Conservation (phyloP, 1,140 invertebrate genomes). For the Hyles vespertilio region DNA sequence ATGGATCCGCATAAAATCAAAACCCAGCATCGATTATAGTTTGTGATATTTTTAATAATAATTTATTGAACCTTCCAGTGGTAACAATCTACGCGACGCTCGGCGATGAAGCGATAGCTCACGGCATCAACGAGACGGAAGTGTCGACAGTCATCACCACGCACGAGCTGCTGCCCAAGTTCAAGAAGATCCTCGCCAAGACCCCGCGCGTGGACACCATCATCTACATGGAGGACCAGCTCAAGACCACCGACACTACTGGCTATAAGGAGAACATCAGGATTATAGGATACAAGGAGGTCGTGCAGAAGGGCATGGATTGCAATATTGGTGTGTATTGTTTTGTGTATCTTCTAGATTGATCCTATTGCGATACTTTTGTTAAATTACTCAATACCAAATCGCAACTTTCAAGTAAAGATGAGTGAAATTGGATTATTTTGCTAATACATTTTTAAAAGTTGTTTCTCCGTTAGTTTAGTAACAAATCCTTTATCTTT, state of each 20-base stretch:
- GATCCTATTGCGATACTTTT: no score
- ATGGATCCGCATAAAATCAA: no score
- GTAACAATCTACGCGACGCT: conserved; percentile 98
- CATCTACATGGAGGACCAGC: conserved; percentile 93
- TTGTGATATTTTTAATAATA: no score
- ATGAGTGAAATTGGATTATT: no score
- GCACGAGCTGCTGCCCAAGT: conserved; percentile 92
- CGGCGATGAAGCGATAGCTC: conserved; percentile 96
- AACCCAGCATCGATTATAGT: no score
- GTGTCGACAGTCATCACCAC: conserved; percentile 93
- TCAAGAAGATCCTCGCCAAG: conserved; percentile 84
- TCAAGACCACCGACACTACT: conserved; percentile 80
- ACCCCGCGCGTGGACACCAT: conserved; percentile 85
- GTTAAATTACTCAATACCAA: no score
- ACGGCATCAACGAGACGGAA: conserved; percentile 97
- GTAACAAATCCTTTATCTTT: no score
- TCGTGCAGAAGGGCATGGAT: conserved; percentile 61
- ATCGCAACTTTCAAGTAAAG: no score
- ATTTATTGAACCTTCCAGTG: conserved; percentile 72
- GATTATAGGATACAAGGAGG: conserved; percentile 80
- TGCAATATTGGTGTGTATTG: conserved; percentile 58
- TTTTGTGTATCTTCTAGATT: neutral
- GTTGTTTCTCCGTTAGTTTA: no score
- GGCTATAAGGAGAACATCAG: conserved; percentile 82
- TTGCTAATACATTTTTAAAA: no score